A percentile compares a stretch with the other conserved stretches of the same genome.
These are phyloP conservation scores for Machimus rusticus DNA, from an alignment of 2,888 invertebrate species.

Conservation along the genomic window DNA sequence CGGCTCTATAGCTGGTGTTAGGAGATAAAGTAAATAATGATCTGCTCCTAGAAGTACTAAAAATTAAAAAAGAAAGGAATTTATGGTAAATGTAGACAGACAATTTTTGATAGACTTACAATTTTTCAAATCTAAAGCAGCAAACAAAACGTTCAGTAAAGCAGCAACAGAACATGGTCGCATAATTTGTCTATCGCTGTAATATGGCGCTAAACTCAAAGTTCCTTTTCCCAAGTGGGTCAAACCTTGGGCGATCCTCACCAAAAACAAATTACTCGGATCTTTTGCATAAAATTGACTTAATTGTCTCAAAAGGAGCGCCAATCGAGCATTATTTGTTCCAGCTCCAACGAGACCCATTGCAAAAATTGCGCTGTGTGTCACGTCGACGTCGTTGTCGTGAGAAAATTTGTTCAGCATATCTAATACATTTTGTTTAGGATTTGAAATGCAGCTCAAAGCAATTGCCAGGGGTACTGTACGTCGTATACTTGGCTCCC, in stretches of 20 bases:
- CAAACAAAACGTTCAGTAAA: conserved; percentile 83
- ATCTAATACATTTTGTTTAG: conserved; percentile 89
- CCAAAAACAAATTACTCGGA: conserved; percentile 92
- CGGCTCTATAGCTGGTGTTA: conserved; percentile 97
- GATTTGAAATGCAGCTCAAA: conserved; percentile 91
- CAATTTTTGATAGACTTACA: conserved; percentile 68
- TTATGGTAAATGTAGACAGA: neutral
- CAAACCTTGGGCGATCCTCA: conserved; percentile 90
- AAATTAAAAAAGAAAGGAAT: conserved; percentile 52
- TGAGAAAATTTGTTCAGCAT: conserved; percentile 97
- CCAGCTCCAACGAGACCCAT: conserved; percentile 93
- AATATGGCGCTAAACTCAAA: conserved; percentile 89
- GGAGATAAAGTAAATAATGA: conserved; percentile 89
- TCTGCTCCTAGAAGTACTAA: conserved; percentile 87
- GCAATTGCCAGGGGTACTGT: conserved; percentile 97
- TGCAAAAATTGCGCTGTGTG: conserved; percentile 94
- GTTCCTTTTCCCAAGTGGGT: conserved; percentile 97
- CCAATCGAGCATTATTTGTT: conserved; percentile 82
- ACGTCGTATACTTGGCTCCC: conserved; percentile 90
- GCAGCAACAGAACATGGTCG: conserved; percentile 93
- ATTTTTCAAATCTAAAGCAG: conserved; percentile 93
- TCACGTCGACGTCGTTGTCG: conserved; percentile 93
- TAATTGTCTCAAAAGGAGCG: conserved; percentile 92
- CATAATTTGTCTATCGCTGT: conserved; percentile 89
- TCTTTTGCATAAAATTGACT: conserved; percentile 96